phyloP scores from a whole-genome alignment of 2,797 vertebrate species.

The Acipenser oxyrinchus region DNA sequence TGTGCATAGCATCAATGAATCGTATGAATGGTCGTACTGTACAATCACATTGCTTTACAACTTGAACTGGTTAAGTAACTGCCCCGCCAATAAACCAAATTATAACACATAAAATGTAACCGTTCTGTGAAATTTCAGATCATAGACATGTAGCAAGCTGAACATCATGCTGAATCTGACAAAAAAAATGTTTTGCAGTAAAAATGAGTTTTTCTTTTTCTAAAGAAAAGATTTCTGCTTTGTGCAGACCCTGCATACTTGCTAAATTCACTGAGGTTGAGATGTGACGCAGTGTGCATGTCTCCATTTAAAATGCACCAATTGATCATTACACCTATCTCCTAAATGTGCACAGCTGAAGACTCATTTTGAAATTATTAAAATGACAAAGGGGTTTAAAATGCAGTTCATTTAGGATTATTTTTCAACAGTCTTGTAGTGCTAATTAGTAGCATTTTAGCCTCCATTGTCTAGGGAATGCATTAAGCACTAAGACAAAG shows the following conservation, averaged over 20 bases:
- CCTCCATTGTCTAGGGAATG: slow-evolving; percentile 21
- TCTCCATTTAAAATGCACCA: not conserved
- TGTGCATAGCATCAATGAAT: too few relatives aligned
- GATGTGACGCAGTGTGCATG: not conserved
- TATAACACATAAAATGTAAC: too few relatives aligned
- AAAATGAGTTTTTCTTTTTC: too few relatives aligned
- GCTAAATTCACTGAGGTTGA: not conserved
- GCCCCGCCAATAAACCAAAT: too few relatives aligned
- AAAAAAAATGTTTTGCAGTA: too few relatives aligned
- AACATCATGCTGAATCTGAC: too few relatives aligned
- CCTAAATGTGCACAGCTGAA: slow-evolving; percentile 7
- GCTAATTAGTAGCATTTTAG: slow-evolving; percentile 31
- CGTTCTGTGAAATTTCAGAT: too few relatives aligned
- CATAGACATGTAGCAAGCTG: too few relatives aligned
- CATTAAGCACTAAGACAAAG: slow-evolving; percentile 17
- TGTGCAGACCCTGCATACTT: not conserved
- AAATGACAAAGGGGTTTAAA: slow-evolving; percentile 17
- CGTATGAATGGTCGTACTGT: too few relatives aligned
- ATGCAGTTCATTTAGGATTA: slow-evolving; percentile 14
- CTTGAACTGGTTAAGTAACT: too few relatives aligned
- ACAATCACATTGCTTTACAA: too few relatives aligned
- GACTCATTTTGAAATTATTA: slow-evolving; percentile 5
- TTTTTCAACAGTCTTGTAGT: slow-evolving; percentile 17
- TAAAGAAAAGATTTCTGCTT: too few relatives aligned
- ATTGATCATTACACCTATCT: slow-evolving; percentile 2